Evolutionary conservation across 2,888 invertebrate genomes (phyloP), one percentile per base, ranked within the genome.

Genomic region (Xestia rhomboidea): DNA sequence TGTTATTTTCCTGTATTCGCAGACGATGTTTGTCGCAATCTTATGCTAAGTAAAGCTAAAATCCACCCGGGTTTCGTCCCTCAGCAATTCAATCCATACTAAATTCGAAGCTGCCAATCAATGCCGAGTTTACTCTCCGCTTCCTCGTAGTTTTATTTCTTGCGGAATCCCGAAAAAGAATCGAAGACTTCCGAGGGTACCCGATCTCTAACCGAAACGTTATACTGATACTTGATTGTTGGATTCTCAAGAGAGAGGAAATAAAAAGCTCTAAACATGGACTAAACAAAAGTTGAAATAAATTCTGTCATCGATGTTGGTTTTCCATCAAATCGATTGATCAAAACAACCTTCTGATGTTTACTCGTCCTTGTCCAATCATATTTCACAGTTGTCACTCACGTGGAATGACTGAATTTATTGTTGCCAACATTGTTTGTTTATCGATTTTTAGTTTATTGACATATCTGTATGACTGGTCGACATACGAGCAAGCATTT

Each of bases 81-180:
- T 66, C 34, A 63, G 76, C 74, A 73, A 88, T 86, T 77, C 85
- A 72, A 88, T 86, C 83, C 88, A 71, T 75, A 83, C 73, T 77
- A 76, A 85, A 84, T 78, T 87, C 84, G 73, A 81, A 60, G 64
- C 86, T 86, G 87, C 87, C 87, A 83, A 88, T 88, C 77, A 88
- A 86, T 80, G 68, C 77, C 44, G 60, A 76, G 77, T 80, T 88
- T 75, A 75, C 73, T 88, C 77, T 76, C 51, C 54, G 54, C 66
- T 86, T 72, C 69, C 44, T 70, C 70, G 70, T 80, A 69, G 67
- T 77, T 86, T 88, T 86, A 73, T 86, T 86, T 81, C 83, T 74
- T 86, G 74, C 44, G 67, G 81, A 49, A 79, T 79, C 73, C 72
- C 60, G 49, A 70, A 73, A 86, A 82, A 76, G 71, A 70, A 75